phyloP scores from a whole-genome alignment of 2,113 vertebrate species.

The Camelus bactrianus region DNA sequence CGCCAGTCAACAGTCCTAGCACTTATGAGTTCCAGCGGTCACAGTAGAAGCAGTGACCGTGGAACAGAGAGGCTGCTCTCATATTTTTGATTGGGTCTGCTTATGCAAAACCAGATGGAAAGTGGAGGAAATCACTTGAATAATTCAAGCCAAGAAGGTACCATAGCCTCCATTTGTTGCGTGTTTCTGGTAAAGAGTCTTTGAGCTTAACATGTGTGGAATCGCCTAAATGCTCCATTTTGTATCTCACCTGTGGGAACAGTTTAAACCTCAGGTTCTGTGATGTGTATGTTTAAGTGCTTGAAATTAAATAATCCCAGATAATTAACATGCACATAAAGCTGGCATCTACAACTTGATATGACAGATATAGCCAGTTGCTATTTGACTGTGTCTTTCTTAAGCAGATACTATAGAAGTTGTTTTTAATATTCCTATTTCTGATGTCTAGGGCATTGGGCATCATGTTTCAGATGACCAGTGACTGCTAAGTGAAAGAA shows the following conservation, averaged over 20 bases:
- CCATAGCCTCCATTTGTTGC: background rate
- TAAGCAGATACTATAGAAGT: background rate
- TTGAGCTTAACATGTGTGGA: background rate
- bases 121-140: background rate
- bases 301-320: constrained; percentile 21
- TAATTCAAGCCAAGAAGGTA: constrained; percentile 39
- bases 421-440: constrained; percentile 19
- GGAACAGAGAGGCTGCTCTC: background rate
- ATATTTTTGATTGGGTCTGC: background rate
- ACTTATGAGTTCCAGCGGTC: background rate
- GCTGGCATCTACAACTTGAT: background rate
- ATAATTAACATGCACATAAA: constrained; percentile 12
- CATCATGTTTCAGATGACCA: background rate
- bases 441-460: background rate
- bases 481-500: background rate
- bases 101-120: constrained; percentile 21
- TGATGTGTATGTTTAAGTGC: background rate
- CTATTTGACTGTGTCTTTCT: constrained; percentile 9
- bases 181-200: background rate
- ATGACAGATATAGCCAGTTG: background rate
- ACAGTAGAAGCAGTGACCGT: background rate
- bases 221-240: background rate
- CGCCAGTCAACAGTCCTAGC: background rate
- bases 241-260: background rate
- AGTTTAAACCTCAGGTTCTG: background rate